Conservation (phyloP, 2,113 vertebrate species). For the Syrrhaptes paradoxus region DNA sequence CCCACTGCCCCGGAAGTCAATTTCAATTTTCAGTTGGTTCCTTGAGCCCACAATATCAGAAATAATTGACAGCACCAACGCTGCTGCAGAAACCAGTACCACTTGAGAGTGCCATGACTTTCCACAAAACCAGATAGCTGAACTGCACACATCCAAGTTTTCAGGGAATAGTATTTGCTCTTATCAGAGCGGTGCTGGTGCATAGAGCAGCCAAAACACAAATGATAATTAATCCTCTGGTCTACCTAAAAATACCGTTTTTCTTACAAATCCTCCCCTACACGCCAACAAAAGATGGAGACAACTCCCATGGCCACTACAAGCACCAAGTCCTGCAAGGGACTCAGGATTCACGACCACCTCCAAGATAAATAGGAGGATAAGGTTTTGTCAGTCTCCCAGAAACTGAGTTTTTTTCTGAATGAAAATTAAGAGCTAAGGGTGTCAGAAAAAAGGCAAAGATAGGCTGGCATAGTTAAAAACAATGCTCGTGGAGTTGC, state of each 20-base stretch:
- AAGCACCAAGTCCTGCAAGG: background rate
- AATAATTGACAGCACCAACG: background rate
- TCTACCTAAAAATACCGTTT: background rate
- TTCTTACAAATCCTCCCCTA: background rate
- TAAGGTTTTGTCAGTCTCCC: background rate
- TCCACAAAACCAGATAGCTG: background rate
- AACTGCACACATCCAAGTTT: background rate
- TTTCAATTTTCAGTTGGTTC: background rate
- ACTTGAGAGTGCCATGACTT: background rate
- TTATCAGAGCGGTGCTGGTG: background rate
- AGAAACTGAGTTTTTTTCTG: background rate
- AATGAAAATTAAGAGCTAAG: background rate
- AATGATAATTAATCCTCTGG: background rate
- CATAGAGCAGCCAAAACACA: background rate
- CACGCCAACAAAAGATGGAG: background rate
- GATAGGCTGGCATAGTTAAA: background rate
- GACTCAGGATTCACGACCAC: fast-evolving
- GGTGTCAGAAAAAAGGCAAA: background rate
- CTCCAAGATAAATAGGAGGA: background rate
- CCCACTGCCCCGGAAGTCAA: background rate
- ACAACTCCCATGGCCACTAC: background rate
- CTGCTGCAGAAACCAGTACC: background rate
- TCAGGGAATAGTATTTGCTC: background rate
- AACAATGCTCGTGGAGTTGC: background rate
- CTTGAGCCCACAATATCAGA: background rate